Evolutionary conservation across 2,888 invertebrate species (phyloP), one percentile per base, ranked within the genome.

Genomic region (Orchesellides sinensis): DNA sequence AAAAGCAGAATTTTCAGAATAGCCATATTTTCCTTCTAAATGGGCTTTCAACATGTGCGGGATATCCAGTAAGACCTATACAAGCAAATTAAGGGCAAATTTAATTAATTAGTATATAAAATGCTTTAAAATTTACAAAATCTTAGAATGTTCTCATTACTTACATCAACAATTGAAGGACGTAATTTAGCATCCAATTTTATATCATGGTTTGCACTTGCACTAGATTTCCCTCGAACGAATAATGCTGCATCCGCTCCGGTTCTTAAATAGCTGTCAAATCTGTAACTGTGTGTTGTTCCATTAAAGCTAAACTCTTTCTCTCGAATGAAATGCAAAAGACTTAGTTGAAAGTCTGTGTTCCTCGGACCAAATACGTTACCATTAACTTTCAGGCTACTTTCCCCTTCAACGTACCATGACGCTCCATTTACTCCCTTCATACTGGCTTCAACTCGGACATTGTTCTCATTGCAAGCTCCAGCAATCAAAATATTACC

Each of bases 261-360:
- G 0, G 70, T 81, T n/a, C 72, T 74, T 10, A 86, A 2, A 32
- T 83, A 87, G n/a, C 84, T 83, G 14, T 84, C 72, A 19, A 85
- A 25, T 6, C 17, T 65, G 23, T 81, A 65, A 14, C 78, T 73
- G 4, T 83, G 74, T 0, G 83, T 17, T 0, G 83, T 87, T 0
- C 73, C 59, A 80, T 88, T 88, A 0, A 85, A 61, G 29, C 83
- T 84, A 69, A 83, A 83, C 47, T 87, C 83, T 4, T 65, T 12
- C 14, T 78, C 49, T 17, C 73, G 35, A 17, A 66, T 27, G 21
- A 49, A 52, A 40, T 88, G 87, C 21, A 17, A 65, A 0, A 75
- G 63, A 8, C 68, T 21, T 10, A 86, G 49, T 1, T 27, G 63
- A 40, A 80, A 63, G n/a, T 21, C 21, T 27, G 45, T 12, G 12